Evolutionary conservation across 2,888 invertebrate genomes (phyloP).

Genomic region (Lymantria monacha): DNA sequence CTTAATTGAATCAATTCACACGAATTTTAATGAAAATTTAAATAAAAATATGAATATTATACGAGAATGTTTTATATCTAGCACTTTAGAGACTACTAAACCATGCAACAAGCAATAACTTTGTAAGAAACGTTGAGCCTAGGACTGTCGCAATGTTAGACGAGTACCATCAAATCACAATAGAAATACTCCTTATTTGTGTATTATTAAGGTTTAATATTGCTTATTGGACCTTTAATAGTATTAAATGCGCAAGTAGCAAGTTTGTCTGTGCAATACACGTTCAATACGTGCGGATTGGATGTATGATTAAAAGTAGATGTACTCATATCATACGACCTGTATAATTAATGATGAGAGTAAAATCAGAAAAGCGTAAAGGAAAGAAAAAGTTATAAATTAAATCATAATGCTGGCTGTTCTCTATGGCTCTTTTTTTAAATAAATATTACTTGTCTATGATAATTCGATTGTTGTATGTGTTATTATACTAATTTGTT

Average conservation of each 20-base stretch:
- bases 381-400: constrained; percentile 20
- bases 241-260: constrained; percentile 34
- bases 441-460: not conserved
- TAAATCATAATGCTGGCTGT: constrained; percentile 2
- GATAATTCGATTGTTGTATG: not conserved
- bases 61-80: constrained; percentile 68
- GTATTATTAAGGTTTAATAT: constrained; percentile 36
- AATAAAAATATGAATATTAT: constrained; percentile 28
- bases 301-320: constrained; percentile 39
- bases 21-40: constrained; percentile 2
- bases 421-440: not conserved
- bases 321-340: constrained; percentile 30
- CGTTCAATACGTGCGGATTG: constrained; percentile 45
- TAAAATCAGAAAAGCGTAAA: constrained; percentile 46
- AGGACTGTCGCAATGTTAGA: constrained; percentile 66
- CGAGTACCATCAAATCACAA: constrained; percentile 19
- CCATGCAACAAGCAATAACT: constrained; percentile 69
- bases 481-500: not conserved
- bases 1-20: constrained; percentile 2
- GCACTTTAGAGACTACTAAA: constrained; percentile 69
- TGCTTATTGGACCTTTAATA: constrained; percentile 13
- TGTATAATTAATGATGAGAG: constrained; percentile 35
- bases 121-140: constrained; percentile 69
- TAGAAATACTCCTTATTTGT: constrained; percentile 24
- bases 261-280: constrained; percentile 60